These are phyloP conservation scores for Cettia cetti DNA, from an alignment of 2,113 vertebrate species.

Conservation along the genomic window DNA sequence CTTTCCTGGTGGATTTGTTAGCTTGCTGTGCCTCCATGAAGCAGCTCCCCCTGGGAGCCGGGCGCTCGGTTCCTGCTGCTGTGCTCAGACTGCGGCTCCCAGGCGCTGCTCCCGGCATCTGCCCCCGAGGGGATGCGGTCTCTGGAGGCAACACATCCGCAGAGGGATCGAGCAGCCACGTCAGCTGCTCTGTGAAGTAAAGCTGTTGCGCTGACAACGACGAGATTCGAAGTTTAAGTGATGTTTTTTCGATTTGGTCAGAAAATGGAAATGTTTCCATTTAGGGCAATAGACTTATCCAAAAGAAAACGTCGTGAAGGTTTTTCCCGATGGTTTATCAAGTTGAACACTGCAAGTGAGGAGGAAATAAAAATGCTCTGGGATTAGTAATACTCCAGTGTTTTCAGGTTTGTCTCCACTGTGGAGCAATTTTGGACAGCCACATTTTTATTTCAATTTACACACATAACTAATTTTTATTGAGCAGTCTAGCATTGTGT, in stretches of 20 bases:
- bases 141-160: accelerated
- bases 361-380: background rate
- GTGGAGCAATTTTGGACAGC: background rate
- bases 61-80: accelerated
- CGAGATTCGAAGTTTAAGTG: background rate
- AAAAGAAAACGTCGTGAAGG: background rate
- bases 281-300: background rate
- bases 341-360: background rate
- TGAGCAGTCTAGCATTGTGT: background rate
- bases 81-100: background rate
- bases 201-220: accelerated
- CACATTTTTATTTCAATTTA: background rate
- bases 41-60: background rate
- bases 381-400: background rate
- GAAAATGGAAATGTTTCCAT: background rate
- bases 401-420: background rate
- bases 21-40: too few relatives aligned
- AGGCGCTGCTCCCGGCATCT: accelerated
- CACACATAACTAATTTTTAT: background rate
- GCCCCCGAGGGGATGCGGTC: background rate
- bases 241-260: accelerated
- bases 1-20: background rate
- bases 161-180: background rate
- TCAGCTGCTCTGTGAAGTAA: background rate
- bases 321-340: background rate